These are phyloP conservation scores for Harmothoe impar DNA, from an alignment of 2,888 invertebrate genomes.

Conservation along the genomic window DNA sequence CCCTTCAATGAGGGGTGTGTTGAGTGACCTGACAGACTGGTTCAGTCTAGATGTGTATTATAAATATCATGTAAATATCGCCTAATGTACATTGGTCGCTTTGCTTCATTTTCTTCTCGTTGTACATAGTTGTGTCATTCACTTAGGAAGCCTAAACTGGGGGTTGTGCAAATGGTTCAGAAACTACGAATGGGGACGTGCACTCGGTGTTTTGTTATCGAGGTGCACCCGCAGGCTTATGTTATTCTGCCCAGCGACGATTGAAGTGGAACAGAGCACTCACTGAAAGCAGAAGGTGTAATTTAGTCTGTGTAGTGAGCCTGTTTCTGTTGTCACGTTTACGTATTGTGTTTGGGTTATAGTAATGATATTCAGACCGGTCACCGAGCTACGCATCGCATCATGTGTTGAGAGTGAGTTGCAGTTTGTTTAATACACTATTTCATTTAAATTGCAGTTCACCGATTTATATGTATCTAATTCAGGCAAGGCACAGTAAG, in stretches of 20 bases:
- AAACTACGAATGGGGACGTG: neutral
- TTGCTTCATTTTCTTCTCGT: conserved; percentile 5
- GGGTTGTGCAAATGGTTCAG: conserved; percentile 3
- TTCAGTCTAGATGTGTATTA: neutral
- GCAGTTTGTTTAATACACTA: no score
- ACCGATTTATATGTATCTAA: no score
- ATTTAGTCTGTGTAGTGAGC: neutral
- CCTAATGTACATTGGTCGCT: conserved; percentile 44
- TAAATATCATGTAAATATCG: conserved; percentile 41
- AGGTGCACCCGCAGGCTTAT: no score
- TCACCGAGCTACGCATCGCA: no score
- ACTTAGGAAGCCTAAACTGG: neutral
- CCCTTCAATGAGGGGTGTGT: no score
- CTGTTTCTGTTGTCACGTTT: conserved; percentile 30
- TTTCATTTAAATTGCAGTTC: no score
- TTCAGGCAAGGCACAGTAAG: no score
- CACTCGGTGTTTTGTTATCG: neutral
- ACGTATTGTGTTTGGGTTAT: conserved; percentile 16
- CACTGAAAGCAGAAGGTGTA: neutral
- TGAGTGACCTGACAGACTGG: neutral
- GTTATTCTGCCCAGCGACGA: neutral
- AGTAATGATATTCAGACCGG: neutral
- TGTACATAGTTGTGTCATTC: conserved; percentile 47
- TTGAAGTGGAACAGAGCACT: neutral
- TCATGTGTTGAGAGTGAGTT: no score